These are phyloP conservation scores for Sphecodes monilicornis DNA, from an alignment of 2,888 invertebrate species.

Conservation along the genomic window DNA sequence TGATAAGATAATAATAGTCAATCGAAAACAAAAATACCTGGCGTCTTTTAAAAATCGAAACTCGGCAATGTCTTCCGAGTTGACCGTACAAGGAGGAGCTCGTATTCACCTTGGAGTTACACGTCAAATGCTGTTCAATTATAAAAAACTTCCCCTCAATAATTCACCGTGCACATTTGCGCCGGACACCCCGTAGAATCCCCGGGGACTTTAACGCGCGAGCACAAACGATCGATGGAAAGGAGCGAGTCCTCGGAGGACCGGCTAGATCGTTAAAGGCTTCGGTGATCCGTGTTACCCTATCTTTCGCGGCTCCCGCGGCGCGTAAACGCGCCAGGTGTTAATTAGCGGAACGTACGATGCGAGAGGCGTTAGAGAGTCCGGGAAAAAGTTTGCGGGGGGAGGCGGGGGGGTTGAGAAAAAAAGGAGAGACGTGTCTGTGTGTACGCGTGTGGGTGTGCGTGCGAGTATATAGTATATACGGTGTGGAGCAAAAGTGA, in stretches of 20 bases:
- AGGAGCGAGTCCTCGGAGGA: conserved; percentile 13
- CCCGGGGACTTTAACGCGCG: not conserved
- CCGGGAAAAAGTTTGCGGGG: conserved; percentile 35
- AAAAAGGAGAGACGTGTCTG: conserved; percentile 23
- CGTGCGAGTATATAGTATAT: not conserved
- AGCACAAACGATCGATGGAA: conserved; percentile 12
- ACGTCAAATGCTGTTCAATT: not conserved
- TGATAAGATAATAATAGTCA: not conserved
- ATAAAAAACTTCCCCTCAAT: not conserved
- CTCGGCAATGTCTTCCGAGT: not conserved
- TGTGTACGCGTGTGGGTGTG: conserved; percentile 42
- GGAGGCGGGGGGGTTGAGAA: not conserved
- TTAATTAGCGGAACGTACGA: conserved; percentile 65
- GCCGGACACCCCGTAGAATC: conserved; percentile 7
- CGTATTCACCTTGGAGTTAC: not conserved
- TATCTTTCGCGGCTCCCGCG: conserved; percentile 42
- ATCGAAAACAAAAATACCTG: not conserved
- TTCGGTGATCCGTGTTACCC: conserved; percentile 54
- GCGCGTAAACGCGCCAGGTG: conserved; percentile 50
- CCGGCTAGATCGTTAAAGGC: conserved; percentile 42
- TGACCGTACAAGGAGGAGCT: not conserved
- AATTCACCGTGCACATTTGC: not conserved
- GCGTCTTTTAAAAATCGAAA: not conserved
- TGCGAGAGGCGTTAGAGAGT: conserved; percentile 32
- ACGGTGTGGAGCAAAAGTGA: conserved; percentile 21